Base-by-base conservation (phyloP, 37 sponge, comb jelly and placozoan genomes). In the Axinella damicornis region DNA sequence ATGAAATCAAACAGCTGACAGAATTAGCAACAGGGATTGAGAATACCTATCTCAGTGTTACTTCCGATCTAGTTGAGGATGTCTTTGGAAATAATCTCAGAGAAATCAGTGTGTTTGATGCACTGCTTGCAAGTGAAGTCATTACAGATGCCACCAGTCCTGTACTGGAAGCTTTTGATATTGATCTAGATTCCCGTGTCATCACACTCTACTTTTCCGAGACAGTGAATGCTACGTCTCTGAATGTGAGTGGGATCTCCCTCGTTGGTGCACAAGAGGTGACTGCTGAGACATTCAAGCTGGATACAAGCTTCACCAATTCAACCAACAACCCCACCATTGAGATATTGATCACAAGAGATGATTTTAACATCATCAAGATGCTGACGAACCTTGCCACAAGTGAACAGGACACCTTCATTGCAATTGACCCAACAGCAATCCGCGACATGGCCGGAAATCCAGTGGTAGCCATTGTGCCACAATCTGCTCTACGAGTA, bases 341-440 rank as follows among this genome's bases (percentile, higher is more conserved):
- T n/a, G 41, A 52, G 28, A 73, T 97, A 20, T 25, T 61, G 1
- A 40, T 97, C 24, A 59, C 84, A 20, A 65, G 63, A 39, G 83
- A 87, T 56, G 95, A 97, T 75, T 87, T 97, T 63, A 97, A 97
- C 61, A 68, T 69, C n/a, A 94, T 97, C 56, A 97, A 91, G 53
- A 36, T 55, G 9, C 57, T 83, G 2, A 85, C 87, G 22, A 27
- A 69, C 5, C 84, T 97, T 31, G 92, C 95, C 35, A 94, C 97
- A 17, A 34, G 60, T 36, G 38, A 33, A n/a, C 62, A 66, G 27
- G 74, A 94, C 79, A 92, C 95, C 2, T 90, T 55, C 69, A 41
- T 96, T 25, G 65, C 71, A 2, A 38, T 89, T 16, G 64, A 77
- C 30, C 4, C 64, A 34, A 40, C 33, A 66, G 71, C 87, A 60